Base-by-base conservation (phyloP, 2,888 invertebrate genomes). In the Chelonus formosanus region DNA sequence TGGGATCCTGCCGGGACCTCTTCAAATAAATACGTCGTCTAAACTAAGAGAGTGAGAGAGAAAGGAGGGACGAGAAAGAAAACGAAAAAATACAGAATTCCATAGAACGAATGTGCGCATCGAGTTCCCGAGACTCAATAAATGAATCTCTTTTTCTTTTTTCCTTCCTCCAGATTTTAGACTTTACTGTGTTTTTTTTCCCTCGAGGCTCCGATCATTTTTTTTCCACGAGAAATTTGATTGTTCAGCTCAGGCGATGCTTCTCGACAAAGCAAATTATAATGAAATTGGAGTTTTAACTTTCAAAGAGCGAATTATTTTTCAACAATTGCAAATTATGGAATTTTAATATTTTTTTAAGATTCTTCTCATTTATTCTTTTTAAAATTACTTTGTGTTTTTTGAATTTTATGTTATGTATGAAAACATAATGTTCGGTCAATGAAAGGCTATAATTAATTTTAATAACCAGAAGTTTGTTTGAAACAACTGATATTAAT, bases 21-120 rank as follows among this genome's bases (percentile, higher is more conserved):
- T 67, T 63, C 65, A 67, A 69, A 69, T 69, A 67, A 67, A 69
- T 69, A 69, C 67, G 61, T 63, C 61, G 64, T 66, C 59, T 66
- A 61, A 61, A 63, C 57, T 50, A 43, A 48, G 52, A 32, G 35
- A 36, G 50, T 40, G 53, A 61, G 60, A 31, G 50, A 31, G 8
- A 35, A 43, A 31, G 20, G 44, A 34, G 44, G 34, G 10, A 6
- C 7, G 7, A 35, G 20, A 36, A 48, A n/a, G 34, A 43, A n/a
- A 43, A 53, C 52, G 52, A 40, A 52, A 50, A 55, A 65, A 60
- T 65, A 47, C 56, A 35, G 56, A 65, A 60, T 60, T 65, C 61
- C 61, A 36, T 50, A 55, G 34, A 55, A 47, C 54, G 60, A 58
- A 54, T n/a, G 10, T 40, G 43, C 35, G 34, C 56, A 47, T 48